Percentiles rank a stretch among this genome's conserved stretches.
Evolutionary conservation across 2,888 invertebrate species (phyloP).

Genomic region (Andrena camellia): DNA sequence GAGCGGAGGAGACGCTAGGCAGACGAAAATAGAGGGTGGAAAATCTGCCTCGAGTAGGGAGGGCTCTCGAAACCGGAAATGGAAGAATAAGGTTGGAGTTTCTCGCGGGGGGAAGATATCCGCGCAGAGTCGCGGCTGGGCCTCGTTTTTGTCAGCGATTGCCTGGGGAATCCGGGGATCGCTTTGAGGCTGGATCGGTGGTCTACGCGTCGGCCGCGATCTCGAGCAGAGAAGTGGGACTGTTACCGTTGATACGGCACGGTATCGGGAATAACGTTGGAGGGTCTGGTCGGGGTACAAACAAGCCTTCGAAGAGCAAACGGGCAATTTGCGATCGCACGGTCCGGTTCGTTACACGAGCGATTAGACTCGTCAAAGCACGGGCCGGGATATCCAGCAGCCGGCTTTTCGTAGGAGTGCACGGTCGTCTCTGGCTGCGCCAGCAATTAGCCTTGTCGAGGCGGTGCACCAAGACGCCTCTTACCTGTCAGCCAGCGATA

Average conservation of each 20-base stretch:
- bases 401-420: constrained; percentile 46
- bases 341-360: constrained; percentile 64
- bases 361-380: constrained; percentile 64
- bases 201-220: constrained; percentile 16
- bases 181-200: not conserved
- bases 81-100: constrained; percentile 61
- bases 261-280: constrained; percentile 45
- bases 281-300: constrained; percentile 44
- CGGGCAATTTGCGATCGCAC: constrained; percentile 64
- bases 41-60: constrained; percentile 47
- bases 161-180: not conserved
- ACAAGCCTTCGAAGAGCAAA: constrained; percentile 54
- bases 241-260: constrained; percentile 13
- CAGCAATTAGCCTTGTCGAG: constrained; percentile 59
- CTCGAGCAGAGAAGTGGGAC: constrained; percentile 35
- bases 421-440: constrained; percentile 30
- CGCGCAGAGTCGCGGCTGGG: constrained; percentile 21
- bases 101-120: constrained; percentile 43
- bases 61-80: constrained; percentile 62
- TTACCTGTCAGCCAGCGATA: constrained; percentile 59
- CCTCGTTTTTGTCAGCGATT: constrained; percentile 1
- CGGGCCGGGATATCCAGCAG: constrained; percentile 38
- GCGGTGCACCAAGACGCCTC: constrained; percentile 55
- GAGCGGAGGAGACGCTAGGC: not conserved
- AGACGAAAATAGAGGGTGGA: constrained; percentile 17